Conservation (phyloP, 2,888 invertebrate genomes). For the Lasiommata megera region DNA sequence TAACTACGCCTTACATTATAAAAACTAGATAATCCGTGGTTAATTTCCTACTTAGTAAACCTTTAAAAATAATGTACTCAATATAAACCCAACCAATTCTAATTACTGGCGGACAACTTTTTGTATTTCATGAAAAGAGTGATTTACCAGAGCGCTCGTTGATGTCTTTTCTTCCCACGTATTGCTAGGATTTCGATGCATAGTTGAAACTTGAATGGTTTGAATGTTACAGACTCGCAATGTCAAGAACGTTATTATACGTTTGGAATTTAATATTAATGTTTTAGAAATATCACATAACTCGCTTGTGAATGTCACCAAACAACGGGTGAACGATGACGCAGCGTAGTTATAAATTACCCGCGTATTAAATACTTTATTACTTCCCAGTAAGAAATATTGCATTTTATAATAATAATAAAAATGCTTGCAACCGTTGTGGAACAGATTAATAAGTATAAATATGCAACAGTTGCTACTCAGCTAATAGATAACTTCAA, state of each 20-base stretch:
- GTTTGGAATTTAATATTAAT: conserved; percentile 15
- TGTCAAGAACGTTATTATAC: neutral
- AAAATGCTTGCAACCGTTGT: conserved; percentile 22
- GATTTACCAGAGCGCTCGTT: conserved; percentile 14
- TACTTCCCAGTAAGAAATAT: conserved; percentile 31
- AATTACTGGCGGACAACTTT: neutral
- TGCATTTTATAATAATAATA: conserved; percentile 21
- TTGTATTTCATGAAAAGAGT: neutral
- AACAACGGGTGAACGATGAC: conserved; percentile 27
- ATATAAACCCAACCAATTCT: neutral
- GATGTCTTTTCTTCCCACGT: conserved; percentile 25
- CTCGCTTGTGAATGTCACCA: conserved; percentile 22
- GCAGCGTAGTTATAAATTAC: conserved; percentile 32
- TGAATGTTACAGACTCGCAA: neutral
- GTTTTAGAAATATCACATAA: conserved; percentile 35
- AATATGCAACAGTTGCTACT: conserved; percentile 22
- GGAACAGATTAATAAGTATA: conserved; percentile 22
- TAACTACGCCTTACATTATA: conserved; percentile 6
- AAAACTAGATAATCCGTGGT: conserved; percentile 8
- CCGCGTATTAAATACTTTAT: conserved; percentile 30
- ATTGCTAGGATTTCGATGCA: neutral
- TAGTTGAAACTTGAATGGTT: neutral
- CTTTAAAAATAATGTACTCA: neutral
- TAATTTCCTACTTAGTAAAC: neutral
- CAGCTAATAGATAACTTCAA: conserved; percentile 18